phyloP scores from a whole-genome alignment of 2,797 vertebrate genomes.

The Enteromius viviparus region DNA sequence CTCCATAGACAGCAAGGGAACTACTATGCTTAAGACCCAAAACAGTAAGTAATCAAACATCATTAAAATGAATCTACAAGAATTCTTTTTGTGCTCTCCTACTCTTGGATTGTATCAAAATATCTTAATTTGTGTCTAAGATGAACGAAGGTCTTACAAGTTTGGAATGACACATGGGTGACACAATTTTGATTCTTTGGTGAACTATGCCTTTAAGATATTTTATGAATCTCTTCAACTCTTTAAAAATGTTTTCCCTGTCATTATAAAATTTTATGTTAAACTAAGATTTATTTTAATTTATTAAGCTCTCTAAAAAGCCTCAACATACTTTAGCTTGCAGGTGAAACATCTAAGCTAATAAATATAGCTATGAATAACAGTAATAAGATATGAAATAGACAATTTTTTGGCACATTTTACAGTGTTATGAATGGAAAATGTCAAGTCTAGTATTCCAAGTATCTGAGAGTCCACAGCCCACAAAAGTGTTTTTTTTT shows the following conservation, averaged over 20 bases:
- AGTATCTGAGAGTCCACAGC: background rate
- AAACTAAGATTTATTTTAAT: background rate
- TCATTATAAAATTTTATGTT: background rate
- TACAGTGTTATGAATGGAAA: constrained; percentile 6
- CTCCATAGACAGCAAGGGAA: too few species aligned
- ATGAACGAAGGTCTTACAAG: too few species aligned
- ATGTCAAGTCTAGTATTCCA: background rate
- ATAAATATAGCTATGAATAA: background rate
- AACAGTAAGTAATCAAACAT: too few species aligned
- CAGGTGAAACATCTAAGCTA: background rate
- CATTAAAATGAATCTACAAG: background rate
- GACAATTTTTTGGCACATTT: background rate
- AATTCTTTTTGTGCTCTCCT: background rate
- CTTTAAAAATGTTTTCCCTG: background rate
- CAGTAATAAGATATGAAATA: background rate
- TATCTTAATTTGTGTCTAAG: background rate
- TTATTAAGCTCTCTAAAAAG: background rate
- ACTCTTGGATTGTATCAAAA: background rate
- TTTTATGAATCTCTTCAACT: background rate
- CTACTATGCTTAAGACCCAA: too few species aligned
- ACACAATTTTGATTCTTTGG: background rate
- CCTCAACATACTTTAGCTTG: background rate
- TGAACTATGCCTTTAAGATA: background rate
- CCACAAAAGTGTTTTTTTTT: constrained; percentile 4
- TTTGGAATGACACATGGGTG: background rate